Evolutionary conservation across 2,888 invertebrate genomes (phyloP).

Genomic region (Agriopis aurantiaria): DNA sequence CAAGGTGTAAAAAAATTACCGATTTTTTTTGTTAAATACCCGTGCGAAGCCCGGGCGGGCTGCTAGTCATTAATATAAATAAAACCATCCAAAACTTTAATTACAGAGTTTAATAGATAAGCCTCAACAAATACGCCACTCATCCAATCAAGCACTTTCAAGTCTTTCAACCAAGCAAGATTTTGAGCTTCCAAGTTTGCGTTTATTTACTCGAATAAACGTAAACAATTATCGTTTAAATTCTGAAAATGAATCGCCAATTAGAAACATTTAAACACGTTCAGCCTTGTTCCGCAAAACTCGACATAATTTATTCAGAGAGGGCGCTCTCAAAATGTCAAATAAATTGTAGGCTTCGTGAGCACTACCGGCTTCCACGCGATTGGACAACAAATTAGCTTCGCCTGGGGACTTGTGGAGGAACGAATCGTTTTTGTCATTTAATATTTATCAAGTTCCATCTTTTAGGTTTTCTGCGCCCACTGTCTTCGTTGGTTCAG

Average conservation of each 20-base stretch:
- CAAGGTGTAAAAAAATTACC: too few species aligned
- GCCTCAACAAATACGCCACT: not conserved
- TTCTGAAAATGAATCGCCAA: conserved; percentile 33
- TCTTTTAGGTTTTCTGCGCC: not conserved
- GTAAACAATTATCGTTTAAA: conserved; percentile 30
- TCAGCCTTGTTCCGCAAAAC: conserved; percentile 30
- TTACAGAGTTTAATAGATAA: not conserved
- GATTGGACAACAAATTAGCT: conserved; percentile 35
- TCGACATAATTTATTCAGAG: conserved; percentile 34
- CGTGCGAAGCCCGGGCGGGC: too few species aligned
- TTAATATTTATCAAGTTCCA: conserved; percentile 6
- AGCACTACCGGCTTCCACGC: conserved; percentile 24
- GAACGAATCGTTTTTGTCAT: conserved; percentile 6
- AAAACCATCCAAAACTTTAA: not conserved
- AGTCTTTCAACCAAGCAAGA: not conserved
- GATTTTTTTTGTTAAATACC: too few species aligned
- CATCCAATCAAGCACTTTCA: not conserved
- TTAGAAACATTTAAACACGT: conserved; percentile 36
- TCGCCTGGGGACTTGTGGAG: conserved; percentile 8
- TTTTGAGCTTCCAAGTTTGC: not conserved
- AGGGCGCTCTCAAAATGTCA: conserved; percentile 32
- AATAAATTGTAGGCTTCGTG: conserved; percentile 36
- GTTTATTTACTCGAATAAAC: conserved; percentile 14
- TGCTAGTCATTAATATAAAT: not conserved
- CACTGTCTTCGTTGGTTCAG: too few species aligned